These are phyloP conservation scores for Chrysocyon brachyurus DNA, from an alignment of 2,797 vertebrate genomes.

Conservation along the genomic window DNA sequence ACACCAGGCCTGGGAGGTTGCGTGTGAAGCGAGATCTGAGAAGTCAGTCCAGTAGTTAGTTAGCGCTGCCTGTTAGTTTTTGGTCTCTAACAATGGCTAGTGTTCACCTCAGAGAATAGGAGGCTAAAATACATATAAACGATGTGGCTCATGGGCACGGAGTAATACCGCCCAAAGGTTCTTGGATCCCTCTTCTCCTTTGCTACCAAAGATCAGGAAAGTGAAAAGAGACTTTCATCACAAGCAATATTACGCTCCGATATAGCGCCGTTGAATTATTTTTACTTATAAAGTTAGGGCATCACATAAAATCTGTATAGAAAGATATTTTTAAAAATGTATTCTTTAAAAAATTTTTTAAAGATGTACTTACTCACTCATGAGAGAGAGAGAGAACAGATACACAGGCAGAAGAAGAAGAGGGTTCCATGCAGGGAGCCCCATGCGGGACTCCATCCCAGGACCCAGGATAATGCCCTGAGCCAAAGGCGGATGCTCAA, in stretches of 20 bases:
- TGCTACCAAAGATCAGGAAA: slow-evolving; percentile 25
- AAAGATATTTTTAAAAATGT: not conserved
- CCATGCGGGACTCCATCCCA: no score
- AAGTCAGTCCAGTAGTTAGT: not conserved
- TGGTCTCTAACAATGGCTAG: not conserved
- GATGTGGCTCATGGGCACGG: not conserved
- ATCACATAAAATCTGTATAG: not conserved
- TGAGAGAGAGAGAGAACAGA: no score
- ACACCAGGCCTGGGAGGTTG: not conserved
- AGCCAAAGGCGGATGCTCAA: no score
- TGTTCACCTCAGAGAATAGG: not conserved
- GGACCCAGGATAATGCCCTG: no score
- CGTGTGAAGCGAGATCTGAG: not conserved
- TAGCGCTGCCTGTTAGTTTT: not conserved
- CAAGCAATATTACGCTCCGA: not conserved
- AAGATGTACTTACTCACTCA: no score
- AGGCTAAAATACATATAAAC: not conserved
- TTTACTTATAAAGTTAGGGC: slow-evolving; percentile 7
- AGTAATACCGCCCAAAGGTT: not conserved
- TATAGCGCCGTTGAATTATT: not conserved
- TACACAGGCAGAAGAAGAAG: no score
- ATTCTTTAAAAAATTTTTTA: no score
- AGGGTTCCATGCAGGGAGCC: no score
- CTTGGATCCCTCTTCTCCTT: not conserved
- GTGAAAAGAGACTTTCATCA: not conserved